Base-by-base conservation (phyloP, 1,140 invertebrate genomes). In the Monochamus saltuarius region DNA sequence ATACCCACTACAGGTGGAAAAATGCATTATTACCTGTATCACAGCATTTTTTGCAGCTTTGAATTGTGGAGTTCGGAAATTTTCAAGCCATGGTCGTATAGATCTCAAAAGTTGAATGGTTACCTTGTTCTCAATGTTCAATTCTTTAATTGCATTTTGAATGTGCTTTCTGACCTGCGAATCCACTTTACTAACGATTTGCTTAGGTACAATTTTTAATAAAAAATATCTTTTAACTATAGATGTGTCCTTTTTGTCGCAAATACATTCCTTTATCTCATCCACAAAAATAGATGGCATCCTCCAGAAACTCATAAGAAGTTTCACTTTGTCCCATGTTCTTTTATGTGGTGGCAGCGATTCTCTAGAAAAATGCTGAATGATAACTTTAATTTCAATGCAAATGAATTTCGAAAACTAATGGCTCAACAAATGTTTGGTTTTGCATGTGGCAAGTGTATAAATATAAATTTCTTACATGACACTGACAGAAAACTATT, bases 301-400 rank as follows among this genome's bases (percentile, higher is more conserved):
- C 10, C 75, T 56, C 75, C 75, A 77, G 47, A 72, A 73, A 56
- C 74, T 69, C 74, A 77, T 75, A 2, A 77, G 53, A 10, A 75
- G 47, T 47, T 74, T 70, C 1, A 73, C 65, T 62, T 77, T 73
- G 53, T 69, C 67, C 74, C 73, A 75, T 9, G 61, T 50, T 56
- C 69, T 67, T 56, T 70, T 70, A 38, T 70, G 60, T 6, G 62
- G 56, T 2, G 73, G 74, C 39, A 77, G 55, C 34, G 50, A 61
- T 10, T 69, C 63, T 43, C 73, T 74, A 57, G 19, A 64, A 66
- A 55, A 22, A n/a, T n/a, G n/a, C n/a, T n/a, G n/a, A n/a, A n/a
- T n/a, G n/a, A n/a, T n/a, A n/a, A n/a, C n/a, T n/a, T n/a, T n/a
- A n/a, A n/a, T n/a, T n/a, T n/a, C n/a, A n/a, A n/a, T n/a, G n/a